Evolutionary conservation across 2,888 invertebrate species (phyloP).

Genomic region (Apocheima hispidaria): DNA sequence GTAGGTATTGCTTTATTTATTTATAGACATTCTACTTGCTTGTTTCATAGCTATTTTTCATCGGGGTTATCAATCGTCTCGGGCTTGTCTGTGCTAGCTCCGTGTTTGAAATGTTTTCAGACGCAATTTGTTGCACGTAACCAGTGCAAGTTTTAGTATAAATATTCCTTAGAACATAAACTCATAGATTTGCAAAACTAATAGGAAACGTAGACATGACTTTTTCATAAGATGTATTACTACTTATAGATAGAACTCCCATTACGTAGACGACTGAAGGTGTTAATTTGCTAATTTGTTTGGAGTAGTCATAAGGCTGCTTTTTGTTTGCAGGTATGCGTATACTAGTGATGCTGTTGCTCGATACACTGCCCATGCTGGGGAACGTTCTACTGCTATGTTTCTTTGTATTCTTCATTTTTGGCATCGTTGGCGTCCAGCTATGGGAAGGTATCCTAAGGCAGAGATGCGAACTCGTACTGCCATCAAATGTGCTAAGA

Average conservation of each 20-base stretch:
- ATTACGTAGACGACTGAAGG: too few relatives aligned
- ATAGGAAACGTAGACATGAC: too few relatives aligned
- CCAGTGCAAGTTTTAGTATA: constrained; percentile 13
- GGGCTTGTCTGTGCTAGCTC: constrained; percentile 13
- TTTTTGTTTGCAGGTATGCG: constrained; percentile 93
- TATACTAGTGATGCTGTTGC: constrained; percentile 98
- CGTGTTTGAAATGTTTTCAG: constrained; percentile 26
- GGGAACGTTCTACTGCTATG: constrained; percentile 99
- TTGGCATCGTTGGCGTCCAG: constrained; percentile 99
- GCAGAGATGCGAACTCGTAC: constrained; percentile 95
- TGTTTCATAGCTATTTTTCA: constrained; percentile 27
- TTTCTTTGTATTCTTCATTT: constrained; percentile 99
- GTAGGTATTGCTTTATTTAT: constrained; percentile 19
- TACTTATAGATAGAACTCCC: too few relatives aligned
- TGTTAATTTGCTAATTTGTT: too few relatives aligned
- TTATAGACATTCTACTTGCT: constrained; percentile 8
- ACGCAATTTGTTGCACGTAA: constrained; percentile 24
- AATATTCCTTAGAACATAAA: neutral
- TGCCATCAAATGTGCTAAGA: constrained; percentile 89
- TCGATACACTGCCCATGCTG: constrained; percentile 99
- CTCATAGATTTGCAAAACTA: too few relatives aligned
- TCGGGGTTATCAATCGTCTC: constrained; percentile 26
- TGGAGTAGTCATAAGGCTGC: neutral
- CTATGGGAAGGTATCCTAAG: constrained; percentile 99
- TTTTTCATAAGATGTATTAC: too few relatives aligned